Evolutionary conservation across 2,888 invertebrate genomes (phyloP).

Genomic region (Oeneis ivallda): DNA sequence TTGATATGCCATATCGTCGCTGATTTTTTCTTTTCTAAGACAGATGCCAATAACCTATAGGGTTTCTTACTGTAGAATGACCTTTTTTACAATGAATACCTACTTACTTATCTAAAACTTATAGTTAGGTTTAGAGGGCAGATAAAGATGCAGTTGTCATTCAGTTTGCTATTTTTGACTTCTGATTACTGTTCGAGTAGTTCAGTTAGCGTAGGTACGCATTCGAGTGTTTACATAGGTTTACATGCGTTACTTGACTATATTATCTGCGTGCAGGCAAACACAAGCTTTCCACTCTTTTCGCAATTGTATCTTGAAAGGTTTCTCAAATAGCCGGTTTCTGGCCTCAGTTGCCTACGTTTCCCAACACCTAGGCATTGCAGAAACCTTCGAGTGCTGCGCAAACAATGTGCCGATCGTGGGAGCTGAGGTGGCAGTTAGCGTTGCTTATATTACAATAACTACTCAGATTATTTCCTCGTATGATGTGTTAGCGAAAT

Average conservation of each 20-base stretch:
- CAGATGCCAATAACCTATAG: too few species aligned
- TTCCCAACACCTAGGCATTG: constrained; percentile 73
- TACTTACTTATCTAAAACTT: too few species aligned
- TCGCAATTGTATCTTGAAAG: constrained; percentile 71
- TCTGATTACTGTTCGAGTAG: background rate
- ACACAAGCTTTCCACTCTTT: constrained; percentile 69
- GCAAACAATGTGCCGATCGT: constrained; percentile 74
- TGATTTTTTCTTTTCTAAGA: too few species aligned
- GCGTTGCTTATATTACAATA: constrained; percentile 57
- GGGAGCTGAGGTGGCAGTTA: constrained; percentile 63
- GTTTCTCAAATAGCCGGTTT: constrained; percentile 74
- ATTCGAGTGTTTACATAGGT: constrained; percentile 43
- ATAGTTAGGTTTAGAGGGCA: background rate
- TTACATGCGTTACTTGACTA: constrained; percentile 43
- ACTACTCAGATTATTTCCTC: constrained; percentile 65
- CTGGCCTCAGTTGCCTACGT: constrained; percentile 65
- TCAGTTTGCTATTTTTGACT: constrained; percentile 7
- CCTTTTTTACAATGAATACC: background rate
- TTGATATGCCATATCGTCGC: background rate
- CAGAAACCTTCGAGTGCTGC: constrained; percentile 75
- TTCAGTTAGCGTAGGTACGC: constrained; percentile 20
- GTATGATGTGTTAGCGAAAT: constrained; percentile 65
- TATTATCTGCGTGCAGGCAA: constrained; percentile 47
- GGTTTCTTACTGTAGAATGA: too few species aligned
- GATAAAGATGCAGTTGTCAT: background rate